Base-by-base conservation (phyloP, 2,888 invertebrate genomes). In the Cosmorhoe ocellata region DNA sequence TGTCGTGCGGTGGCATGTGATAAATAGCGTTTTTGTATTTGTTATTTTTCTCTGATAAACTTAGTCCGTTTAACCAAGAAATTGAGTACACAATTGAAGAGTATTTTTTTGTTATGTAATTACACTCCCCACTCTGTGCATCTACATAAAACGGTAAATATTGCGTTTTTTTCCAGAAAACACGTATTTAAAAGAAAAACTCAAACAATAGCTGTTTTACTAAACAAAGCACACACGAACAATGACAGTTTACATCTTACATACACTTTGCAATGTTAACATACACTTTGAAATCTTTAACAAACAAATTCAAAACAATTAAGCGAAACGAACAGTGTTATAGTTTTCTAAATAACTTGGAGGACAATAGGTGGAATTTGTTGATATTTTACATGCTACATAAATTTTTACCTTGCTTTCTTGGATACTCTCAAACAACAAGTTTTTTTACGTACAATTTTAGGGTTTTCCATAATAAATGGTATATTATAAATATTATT, bases 181-280 rank as follows among this genome's bases (percentile, higher is more conserved):
- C 55, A 46, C 30, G 30, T 44, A 56, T 56, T 53, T 52, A 63
- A 64, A 65, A 66, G 61, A 64, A 67, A 64, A 51, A 56, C 66
- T 65, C 76, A 78, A 78, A 79, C 76, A 76, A 74, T 67, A 66
- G 63, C 59, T 63, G 56, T 61, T 70, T 77, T 74, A 73, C 77
- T 66, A 56, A 59, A 67, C 73, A 78, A 79, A 78, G 78, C 72
- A 67, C 59, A 56, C 42, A 63, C 70, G 81, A 85, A 87, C 87
- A 87, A 88, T 84, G 85, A 74, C 67, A 77, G 87, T 87, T 86
- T 87, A 82, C 84, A 79, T 79, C 80, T 81, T 76, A 78, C 78
- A 74, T 45, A 51, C 51, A 52, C 46, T 79, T 80, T 76, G 75
- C 48, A 70, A 75, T 79, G 79, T 79, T 51, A 51, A 40, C 51